Percentiles rank a stretch among this genome's conserved stretches.
Evolutionary conservation across 2,888 invertebrate genomes (phyloP).

Genomic region (Parnassius glacialis): DNA sequence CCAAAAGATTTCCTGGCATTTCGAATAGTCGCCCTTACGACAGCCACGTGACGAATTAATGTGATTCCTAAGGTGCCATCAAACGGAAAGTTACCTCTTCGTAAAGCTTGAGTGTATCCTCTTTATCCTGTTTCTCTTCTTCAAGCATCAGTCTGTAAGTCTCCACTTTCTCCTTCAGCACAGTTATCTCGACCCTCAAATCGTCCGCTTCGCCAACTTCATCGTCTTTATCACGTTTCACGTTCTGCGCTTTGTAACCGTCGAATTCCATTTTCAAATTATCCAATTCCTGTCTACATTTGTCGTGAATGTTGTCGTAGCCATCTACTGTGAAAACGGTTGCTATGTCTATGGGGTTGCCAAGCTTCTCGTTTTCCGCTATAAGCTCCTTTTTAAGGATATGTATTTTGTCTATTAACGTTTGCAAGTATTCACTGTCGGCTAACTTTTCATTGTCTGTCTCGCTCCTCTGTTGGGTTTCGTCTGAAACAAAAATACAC

Average conservation of each 20-base stretch:
- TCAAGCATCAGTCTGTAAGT: slow-evolving; percentile 82
- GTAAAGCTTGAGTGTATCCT: slow-evolving; percentile 79
- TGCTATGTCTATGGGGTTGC: slow-evolving; percentile 82
- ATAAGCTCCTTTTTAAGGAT: slow-evolving; percentile 82
- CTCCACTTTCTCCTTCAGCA: slow-evolving; percentile 84
- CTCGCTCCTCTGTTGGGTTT: slow-evolving; percentile 55
- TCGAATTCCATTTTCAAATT: slow-evolving; percentile 85
- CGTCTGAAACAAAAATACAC: slow-evolving; percentile 36
- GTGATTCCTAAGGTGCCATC: too few species aligned
- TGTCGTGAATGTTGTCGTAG: slow-evolving; percentile 69
- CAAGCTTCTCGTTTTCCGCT: slow-evolving; percentile 80
- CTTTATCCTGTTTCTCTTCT: slow-evolving; percentile 83
- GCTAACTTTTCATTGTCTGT: slow-evolving; percentile 71
- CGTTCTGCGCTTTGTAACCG: slow-evolving; percentile 76
- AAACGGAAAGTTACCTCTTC: slow-evolving; percentile 63
- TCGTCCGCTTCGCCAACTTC: slow-evolving; percentile 61
- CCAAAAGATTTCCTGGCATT: too few species aligned
- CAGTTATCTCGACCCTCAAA: slow-evolving; percentile 82
- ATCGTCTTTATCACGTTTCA: slow-evolving; percentile 46
- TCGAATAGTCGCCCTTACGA: too few species aligned
- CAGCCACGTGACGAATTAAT: too few species aligned
- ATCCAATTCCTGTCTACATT: slow-evolving; percentile 84
- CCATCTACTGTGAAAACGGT: slow-evolving; percentile 73
- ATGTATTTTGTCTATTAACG: slow-evolving; percentile 83
- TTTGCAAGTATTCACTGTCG: slow-evolving; percentile 76